A percentile compares a stretch with the other conserved stretches of the same genome.
Evolutionary conservation across 2,113 vertebrate species (phyloP).

Genomic region (Sialia sialis): DNA sequence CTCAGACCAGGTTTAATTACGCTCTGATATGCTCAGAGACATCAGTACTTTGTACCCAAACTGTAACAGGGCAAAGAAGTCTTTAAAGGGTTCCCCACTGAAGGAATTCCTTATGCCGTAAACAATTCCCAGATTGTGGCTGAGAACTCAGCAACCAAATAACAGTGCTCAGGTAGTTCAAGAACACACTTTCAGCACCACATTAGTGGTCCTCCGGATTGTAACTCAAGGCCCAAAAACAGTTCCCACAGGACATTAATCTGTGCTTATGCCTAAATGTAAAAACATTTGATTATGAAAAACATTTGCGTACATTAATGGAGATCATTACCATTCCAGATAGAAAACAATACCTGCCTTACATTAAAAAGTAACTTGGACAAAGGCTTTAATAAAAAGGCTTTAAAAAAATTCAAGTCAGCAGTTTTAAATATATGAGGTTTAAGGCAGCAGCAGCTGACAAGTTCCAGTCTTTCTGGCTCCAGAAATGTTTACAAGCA

Average conservation of each 20-base stretch:
- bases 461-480: not conserved
- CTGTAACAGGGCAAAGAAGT: not conserved
- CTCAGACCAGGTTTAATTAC: not conserved
- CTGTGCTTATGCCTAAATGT: not conserved
- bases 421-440: not conserved
- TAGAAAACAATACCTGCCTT: not conserved
- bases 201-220: not conserved
- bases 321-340: not conserved
- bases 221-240: not conserved
- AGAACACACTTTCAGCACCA: not conserved
- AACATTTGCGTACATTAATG: not conserved
- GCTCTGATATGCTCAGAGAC: not conserved
- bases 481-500: not conserved
- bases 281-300: not conserved
- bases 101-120: not conserved
- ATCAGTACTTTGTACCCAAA: not conserved
- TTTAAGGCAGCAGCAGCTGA: not conserved
- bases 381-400: not conserved
- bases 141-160: not conserved
- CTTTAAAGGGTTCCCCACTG: not conserved
- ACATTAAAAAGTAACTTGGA: not conserved
- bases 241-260: not conserved
- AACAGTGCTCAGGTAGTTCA: not conserved
- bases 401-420: not conserved
- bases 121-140: not conserved